phyloP scores from a whole-genome alignment of 2,797 vertebrate genomes.

The Pantherophis alleghaniensis region DNA sequence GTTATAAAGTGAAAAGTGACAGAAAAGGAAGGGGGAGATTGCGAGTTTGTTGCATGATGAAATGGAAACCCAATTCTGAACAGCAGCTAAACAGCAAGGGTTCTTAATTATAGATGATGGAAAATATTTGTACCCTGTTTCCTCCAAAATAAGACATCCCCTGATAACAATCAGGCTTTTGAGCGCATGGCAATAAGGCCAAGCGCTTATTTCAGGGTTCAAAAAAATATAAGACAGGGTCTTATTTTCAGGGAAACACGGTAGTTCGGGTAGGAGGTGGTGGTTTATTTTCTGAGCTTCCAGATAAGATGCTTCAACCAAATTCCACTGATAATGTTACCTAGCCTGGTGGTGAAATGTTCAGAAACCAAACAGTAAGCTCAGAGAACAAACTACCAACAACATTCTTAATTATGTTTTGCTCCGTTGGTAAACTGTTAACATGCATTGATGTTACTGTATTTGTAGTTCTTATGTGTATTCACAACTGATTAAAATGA shows the following conservation, averaged over 20 bases:
- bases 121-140: not conserved
- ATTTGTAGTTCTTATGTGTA: constrained; percentile 1
- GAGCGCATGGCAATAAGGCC: too few relatives aligned
- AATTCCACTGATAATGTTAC: not conserved
- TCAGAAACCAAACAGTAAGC: not conserved
- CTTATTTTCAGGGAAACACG: too few relatives aligned
- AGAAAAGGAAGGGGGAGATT: constrained; percentile 29
- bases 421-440: constrained; percentile 15
- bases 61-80: constrained; percentile 21
- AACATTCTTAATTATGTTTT: constrained; percentile 2
- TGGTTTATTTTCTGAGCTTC: not conserved
- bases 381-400: not conserved
- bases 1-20: constrained; percentile 35
- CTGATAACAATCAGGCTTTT: too few relatives aligned
- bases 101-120: constrained; percentile 4
- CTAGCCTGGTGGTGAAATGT: not conserved
- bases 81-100: constrained; percentile 12
- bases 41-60: constrained; percentile 24
- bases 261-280: not conserved
- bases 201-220: too few relatives aligned
- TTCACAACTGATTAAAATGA: constrained; percentile 39
- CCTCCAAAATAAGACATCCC: too few relatives aligned
- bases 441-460: constrained; percentile 20
- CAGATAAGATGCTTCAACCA: not conserved
- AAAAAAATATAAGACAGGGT: too few relatives aligned